Evolutionary conservation across 2,113 vertebrate genomes (phyloP), one percentile per base, ranked within the genome.

Genomic region (Pomatostomus ruficeps): DNA sequence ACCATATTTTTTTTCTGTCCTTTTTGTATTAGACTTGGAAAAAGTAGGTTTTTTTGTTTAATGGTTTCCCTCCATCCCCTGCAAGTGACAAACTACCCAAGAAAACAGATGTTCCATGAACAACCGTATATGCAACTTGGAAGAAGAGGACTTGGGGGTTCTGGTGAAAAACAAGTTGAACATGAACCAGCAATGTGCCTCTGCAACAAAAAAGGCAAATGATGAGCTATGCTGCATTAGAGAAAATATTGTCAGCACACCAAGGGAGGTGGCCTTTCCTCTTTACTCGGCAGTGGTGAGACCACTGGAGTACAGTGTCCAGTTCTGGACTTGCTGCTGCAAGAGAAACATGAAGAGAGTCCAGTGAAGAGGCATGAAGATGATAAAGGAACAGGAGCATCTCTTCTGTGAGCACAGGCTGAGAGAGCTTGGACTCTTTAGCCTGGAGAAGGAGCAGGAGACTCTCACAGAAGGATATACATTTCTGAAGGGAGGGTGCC

Each of bases 301-400:
- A 14, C 22, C 40, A 15, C 21, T 61, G 28, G 35, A 36, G 2
- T 48, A 6, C 26, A 24, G 5, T 45, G 23, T 15, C 23, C 25
- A 35, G 6, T 46, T 58, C 33, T 1, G 1, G 43, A 24, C 3
- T 42, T 1, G 0, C 6, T 23, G 11, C 9, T 46, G 28, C 12
- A 49, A 58, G 18, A 63, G 5, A 76, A 52, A 9, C 8, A 7
- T 4, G 12, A 17, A 51, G 7, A 77, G 6, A 58, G 26, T 55
- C 26, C 33, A 46, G 0, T 24, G 57, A 72, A 57, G 45, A 31
- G 4, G 3, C 11, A 20, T 2, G 2, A 45, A 63, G 38, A 25
- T 23, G 42, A 28, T 15, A 26, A 85, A 82, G 29, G 29, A 24
- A 26, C 28, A 20, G 49, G 21, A 57, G 7, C 22, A 31, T 48